Base-by-base conservation (phyloP, 2,797 vertebrate species). In the Phoeniculus purpureus region DNA sequence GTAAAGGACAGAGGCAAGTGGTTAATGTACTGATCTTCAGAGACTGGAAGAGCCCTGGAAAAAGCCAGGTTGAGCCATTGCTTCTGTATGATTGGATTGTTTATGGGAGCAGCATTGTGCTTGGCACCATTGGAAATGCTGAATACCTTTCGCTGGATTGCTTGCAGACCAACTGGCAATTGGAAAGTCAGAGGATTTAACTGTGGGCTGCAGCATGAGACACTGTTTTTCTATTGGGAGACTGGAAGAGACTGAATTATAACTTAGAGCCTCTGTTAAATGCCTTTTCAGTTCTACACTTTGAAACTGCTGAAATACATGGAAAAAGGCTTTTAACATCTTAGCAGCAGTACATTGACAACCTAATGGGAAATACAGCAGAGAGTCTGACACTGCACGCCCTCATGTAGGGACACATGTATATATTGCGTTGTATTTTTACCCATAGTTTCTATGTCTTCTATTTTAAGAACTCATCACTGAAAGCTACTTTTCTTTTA, bases 401-500 rank as follows among this genome's bases (percentile, higher is more conserved):
- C 34, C 29, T 89, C 21, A 15, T 68, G 22, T 27, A 60, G 31
- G 17, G 66, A 23, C 16, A 55, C 3, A 1, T 9, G 11, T 56
- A 55, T 26, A 16, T 27, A 56, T 20, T 76, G 25, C 17, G 52
- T 60, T 1, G 1, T 54, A 19, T 56, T 73, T 93, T 67, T 1
- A 4, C 21, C 32, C 7, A 37, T 86, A 1, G 5, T 8, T 83
- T 85, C 25, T 70, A 2, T 64, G 9, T 75, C 83, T 92, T 73
- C 54, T 88, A n/a, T 88, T 91, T 76, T 86, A 79, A 86, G 81
- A 81, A 81, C 18, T 54, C n/a, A 52, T 86, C 40, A 68, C 16
- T 34, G 31, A 81, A 88, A 81, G 45, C 32, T 22, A 14, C 2
- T 3, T 86, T 92, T 90, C 37, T 47, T 71, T 88, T 58, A 50